Base-by-base conservation (phyloP, 1,140 invertebrate species). In the Homalodisca vitripennis region DNA sequence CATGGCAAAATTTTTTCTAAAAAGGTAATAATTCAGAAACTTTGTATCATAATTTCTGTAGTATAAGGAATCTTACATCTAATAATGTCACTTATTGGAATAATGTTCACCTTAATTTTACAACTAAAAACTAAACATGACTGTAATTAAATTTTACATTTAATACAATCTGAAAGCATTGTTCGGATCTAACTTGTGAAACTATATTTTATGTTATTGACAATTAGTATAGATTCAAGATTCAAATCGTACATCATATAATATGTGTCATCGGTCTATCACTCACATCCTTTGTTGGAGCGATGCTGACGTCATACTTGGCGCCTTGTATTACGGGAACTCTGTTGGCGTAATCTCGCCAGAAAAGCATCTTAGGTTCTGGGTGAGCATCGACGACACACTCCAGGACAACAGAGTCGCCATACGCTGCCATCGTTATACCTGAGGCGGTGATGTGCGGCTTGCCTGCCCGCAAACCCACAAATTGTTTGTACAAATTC, bases 301-400 rank as follows among this genome's bases (percentile, higher is more conserved):
- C 62, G 0, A 86, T 80, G 17, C 83, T 82, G 57, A 91, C 87
- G 27, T 85, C 82, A 72, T 89, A 88, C 77, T 90, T 90, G n/a
- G 87, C 86, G 2, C 89, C 89, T 74, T 89, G 87, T 17, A 91
- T 89, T 47, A 92, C 88, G 0, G 88, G 87, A 10, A 86, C 84
- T 13, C 88, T 80, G 1, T 87, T 87, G 70, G 86, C 84, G 27
- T 86, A 85, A 74, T 92, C 90, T 60, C 85, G 84, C 88, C 89
- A 92, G 82, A 92, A 93, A 3, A 89, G 85, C 71, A 92, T 86
- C 73, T 89, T 89, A 0, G 92, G 90, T 73, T 89, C 86, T 0
- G 92, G 92, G 70, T 90, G 84, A 0, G 90, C 88, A 72, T 89
- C 87, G 10, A 93, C 89, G 13, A 84, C 79, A 77, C 92, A 94